phyloP scores from a whole-genome alignment of 2,888 invertebrate species.

The Aelia acuminata region DNA sequence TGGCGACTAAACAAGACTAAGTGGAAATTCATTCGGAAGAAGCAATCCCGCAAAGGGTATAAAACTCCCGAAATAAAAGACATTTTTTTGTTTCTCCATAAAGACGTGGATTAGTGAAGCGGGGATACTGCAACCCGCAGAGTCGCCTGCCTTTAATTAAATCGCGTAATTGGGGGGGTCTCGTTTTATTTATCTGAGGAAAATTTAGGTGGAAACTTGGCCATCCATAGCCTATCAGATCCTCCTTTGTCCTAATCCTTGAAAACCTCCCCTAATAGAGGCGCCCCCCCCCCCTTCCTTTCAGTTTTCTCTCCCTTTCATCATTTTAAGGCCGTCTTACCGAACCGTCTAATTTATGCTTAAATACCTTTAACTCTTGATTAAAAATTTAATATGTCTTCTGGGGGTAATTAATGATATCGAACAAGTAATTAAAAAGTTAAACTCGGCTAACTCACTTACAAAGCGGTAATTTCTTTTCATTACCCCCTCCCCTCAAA shows the following conservation, averaged over 20 bases:
- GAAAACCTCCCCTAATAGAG: constrained; percentile 5
- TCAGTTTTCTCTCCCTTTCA: no score
- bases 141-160: constrained; percentile 8
- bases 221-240: constrained; percentile 43
- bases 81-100: constrained; percentile 27
- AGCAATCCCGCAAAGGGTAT: constrained; percentile 8
- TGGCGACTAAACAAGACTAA: constrained; percentile 7
- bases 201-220: constrained; percentile 40
- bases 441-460: constrained; percentile 36
- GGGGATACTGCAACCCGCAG: not conserved
- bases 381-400: constrained; percentile 46
- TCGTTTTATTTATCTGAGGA: constrained; percentile 25
- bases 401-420: constrained; percentile 37
- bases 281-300: not conserved
- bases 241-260: constrained; percentile 38
- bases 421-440: constrained; percentile 46
- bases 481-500: not conserved
- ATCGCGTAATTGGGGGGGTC: not conserved
- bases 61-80: constrained; percentile 18
- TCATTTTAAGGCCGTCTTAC: not conserved
- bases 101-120: constrained; percentile 13
- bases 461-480: constrained; percentile 43
- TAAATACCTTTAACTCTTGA: constrained; percentile 43
- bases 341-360: constrained; percentile 38
- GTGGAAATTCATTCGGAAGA: constrained; percentile 2